A percentile compares a stretch with the other conserved stretches of the same genome.
Conservation (phyloP, 2,888 invertebrate species). For the Lithodes maja region DNA sequence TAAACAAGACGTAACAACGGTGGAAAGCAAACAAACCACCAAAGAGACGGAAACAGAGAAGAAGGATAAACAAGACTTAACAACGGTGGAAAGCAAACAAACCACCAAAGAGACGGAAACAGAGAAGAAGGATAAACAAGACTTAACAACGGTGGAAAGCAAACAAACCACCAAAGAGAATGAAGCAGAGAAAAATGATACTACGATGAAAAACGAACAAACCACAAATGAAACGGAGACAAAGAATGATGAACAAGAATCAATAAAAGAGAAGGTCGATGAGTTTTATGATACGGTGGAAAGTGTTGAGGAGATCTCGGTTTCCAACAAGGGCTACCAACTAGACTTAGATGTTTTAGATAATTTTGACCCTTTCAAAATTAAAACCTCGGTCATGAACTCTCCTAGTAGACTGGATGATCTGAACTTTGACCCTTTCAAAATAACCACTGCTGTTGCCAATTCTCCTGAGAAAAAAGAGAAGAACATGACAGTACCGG, state of each 20-base stretch:
- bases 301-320: not conserved
- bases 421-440: not conserved
- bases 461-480: constrained; percentile 2
- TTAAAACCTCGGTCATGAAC: not conserved
- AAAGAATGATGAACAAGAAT: no score
- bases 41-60: no score
- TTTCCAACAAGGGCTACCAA: not conserved
- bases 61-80: no score
- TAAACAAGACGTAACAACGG: no score
- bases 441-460: not conserved
- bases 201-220: not conserved
- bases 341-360: not conserved
- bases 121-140: no score
- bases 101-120: no score
- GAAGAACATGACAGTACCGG: not conserved
- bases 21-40: no score
- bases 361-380: constrained; percentile 9
- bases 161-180: not conserved
- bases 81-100: no score
- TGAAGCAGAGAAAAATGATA: not conserved
- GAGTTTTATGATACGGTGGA: constrained; percentile 8
- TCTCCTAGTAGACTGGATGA: not conserved
- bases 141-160: no score
- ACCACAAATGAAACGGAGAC: no score
- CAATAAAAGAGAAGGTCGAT: not conserved